Evolutionary conservation across 64 coral and sea anemone species (phyloP).

Genomic region (Actinia equina): DNA sequence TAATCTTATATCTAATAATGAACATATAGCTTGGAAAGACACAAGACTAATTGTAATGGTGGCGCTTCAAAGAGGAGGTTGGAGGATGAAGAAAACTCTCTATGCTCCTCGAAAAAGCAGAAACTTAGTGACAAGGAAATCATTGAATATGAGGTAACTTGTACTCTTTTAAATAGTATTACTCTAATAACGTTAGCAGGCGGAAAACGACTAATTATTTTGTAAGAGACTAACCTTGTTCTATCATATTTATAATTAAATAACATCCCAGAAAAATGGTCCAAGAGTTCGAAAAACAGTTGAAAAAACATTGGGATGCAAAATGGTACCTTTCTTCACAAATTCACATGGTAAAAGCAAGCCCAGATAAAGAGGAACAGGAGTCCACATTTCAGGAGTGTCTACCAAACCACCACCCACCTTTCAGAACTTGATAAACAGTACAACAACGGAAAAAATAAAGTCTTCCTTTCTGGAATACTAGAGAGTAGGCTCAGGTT

Average conservation of each 20-base stretch:
- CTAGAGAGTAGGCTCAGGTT: too few species aligned
- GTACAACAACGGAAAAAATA: too few species aligned
- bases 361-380: too few species aligned
- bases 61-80: neutral
- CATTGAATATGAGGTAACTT: slow-evolving; percentile 1
- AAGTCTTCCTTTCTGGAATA: too few species aligned
- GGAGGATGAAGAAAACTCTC: neutral
- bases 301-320: too few species aligned
- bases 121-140: neutral
- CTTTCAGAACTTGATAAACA: too few species aligned
- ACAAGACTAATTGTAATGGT: neutral
- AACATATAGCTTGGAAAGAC: neutral
- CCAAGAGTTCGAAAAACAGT: too few species aligned
- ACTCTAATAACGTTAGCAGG: neutral
- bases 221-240: neutral
- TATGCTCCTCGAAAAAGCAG: neutral
- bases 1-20: neutral
- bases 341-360: too few species aligned
- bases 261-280: too few species aligned
- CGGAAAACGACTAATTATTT: neutral
- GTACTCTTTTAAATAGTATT: neutral
- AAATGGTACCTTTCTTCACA: too few species aligned
- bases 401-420: too few species aligned
- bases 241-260: neutral
- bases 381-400: too few species aligned